Percentiles rank a stretch among this genome's conserved stretches.
Evolutionary conservation across 2,113 vertebrate genomes (phyloP).

Genomic region (Rhabdomys dilectus): DNA sequence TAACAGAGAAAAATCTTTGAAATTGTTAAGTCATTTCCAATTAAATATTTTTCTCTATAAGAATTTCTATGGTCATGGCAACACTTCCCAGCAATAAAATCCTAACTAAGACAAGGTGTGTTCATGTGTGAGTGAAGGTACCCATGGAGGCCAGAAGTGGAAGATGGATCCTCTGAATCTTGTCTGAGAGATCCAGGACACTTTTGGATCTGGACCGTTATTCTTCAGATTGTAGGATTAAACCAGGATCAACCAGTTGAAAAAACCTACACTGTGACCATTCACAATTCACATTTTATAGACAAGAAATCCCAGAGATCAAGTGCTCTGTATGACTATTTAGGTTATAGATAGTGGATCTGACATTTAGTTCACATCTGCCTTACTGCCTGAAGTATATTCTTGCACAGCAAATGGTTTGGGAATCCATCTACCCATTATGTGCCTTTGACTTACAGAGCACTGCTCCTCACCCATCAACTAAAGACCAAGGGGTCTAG

Average conservation of each 20-base stretch:
- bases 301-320: background rate
- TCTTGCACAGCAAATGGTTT: background rate
- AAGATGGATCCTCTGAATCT: background rate
- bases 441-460: background rate
- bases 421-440: background rate
- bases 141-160: background rate
- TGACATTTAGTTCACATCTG: background rate
- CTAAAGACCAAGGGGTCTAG: background rate
- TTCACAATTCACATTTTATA: background rate
- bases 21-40: background rate
- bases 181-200: background rate
- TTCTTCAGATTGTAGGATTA: background rate
- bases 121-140: background rate
- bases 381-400: background rate
- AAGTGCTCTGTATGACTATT: background rate
- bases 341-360: background rate
- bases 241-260: background rate
- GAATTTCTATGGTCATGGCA: background rate
- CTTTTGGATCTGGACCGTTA: background rate
- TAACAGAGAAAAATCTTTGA: background rate
- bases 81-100: background rate
- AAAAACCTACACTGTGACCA: background rate
- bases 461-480: fast-evolving
- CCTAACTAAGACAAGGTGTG: background rate
- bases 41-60: background rate